A percentile compares a stretch with the other conserved stretches of the same genome.
Evolutionary conservation across 1,140 invertebrate genomes (phyloP).

Genomic region (Dreissena polymorpha): DNA sequence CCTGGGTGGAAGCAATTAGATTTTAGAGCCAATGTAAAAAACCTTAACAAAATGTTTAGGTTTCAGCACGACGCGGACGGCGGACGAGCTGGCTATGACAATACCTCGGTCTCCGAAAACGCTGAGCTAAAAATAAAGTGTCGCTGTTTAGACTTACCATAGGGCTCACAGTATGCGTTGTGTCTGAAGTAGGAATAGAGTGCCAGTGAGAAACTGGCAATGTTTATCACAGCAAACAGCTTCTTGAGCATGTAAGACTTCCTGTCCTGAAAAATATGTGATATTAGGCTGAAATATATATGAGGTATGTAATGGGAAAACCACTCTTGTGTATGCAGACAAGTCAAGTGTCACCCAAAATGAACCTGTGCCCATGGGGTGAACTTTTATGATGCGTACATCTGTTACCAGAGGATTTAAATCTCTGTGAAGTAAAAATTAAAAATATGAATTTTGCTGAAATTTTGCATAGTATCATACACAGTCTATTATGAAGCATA

Average conservation of each 20-base stretch:
- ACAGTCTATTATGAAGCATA: no score
- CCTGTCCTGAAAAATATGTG: constrained; percentile 80
- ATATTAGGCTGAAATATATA: not conserved
- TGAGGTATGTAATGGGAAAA: not conserved
- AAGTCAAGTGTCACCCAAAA: not conserved
- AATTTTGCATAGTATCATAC: no score
- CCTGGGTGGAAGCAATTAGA: no score
- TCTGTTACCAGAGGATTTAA: not conserved
- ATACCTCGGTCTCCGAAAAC: no score
- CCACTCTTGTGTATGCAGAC: not conserved
- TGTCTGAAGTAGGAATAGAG: constrained; percentile 95
- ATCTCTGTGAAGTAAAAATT: not conserved
- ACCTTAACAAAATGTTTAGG: no score
- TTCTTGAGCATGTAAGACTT: constrained; percentile 88
- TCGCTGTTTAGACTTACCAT: constrained; percentile 85
- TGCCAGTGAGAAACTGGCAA: constrained; percentile 87
- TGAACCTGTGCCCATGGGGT: not conserved
- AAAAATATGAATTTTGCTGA: not conserved
- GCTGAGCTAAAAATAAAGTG: not conserved
- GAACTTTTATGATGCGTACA: not conserved
- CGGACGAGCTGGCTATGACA: no score
- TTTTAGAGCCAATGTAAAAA: no score
- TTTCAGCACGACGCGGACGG: no score
- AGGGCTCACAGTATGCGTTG: constrained; percentile 93
- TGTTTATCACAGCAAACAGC: constrained; percentile 87